Conservation (phyloP, 1,140 invertebrate genomes). For the Drosophila jambulina region DNA sequence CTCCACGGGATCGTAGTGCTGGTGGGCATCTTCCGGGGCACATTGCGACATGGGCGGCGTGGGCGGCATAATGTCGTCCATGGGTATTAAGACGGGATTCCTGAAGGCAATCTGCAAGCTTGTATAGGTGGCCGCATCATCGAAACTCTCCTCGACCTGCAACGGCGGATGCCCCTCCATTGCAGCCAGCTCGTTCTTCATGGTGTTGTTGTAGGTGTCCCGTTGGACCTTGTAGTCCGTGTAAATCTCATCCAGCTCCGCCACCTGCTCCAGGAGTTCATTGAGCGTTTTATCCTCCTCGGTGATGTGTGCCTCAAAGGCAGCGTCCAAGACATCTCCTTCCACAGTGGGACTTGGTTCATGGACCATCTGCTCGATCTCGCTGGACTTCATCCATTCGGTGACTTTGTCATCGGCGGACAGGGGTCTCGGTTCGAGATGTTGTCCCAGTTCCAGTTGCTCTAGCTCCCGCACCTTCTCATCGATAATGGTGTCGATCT, state of each 20-base stretch:
- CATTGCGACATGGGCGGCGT: conserved; percentile 77
- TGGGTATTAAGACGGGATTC: conserved; percentile 90
- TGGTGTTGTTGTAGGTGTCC: conserved; percentile 84
- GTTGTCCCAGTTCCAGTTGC: conserved; percentile 26
- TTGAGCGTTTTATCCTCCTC: conserved; percentile 88
- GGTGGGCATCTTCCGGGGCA: conserved; percentile 63
- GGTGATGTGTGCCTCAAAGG: conserved; percentile 30
- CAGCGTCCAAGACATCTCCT: conserved; percentile 41
- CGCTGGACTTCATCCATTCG: conserved; percentile 82
- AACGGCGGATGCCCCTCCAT: conserved; percentile 69
- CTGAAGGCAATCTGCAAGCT: conserved; percentile 94
- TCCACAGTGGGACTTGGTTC: conserved; percentile 48
- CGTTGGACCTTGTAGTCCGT: conserved; percentile 88
- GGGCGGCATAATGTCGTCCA: conserved; percentile 78
- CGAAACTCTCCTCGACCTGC: conserved; percentile 88
- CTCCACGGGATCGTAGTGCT: conserved; percentile 78
- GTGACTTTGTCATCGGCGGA: conserved; percentile 73
- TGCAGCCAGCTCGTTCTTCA: conserved; percentile 76
- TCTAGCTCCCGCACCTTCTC: conserved; percentile 73
- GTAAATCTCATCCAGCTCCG: conserved; percentile 91
- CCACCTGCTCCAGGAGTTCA: conserved; percentile 90
- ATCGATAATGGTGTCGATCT: conserved; percentile 82
- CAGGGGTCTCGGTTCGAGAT: conserved; percentile 40
- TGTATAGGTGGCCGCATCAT: conserved; percentile 92
- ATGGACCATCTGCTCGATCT: conserved; percentile 52